Evolutionary conservation across 2,888 invertebrate species (phyloP).

Genomic region (Campopleginae sp.): DNA sequence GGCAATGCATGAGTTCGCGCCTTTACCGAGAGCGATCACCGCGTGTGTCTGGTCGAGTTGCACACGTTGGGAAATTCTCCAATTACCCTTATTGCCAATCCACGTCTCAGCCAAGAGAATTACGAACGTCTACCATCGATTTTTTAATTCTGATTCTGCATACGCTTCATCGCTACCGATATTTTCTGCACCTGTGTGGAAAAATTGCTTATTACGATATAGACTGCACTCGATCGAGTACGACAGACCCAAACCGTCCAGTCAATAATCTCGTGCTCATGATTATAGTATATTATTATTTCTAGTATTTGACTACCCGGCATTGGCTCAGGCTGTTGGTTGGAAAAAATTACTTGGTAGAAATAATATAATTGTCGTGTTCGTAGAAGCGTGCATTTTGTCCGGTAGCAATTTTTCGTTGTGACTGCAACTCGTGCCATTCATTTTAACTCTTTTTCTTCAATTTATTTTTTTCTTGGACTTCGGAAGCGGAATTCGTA

Average conservation of each 20-base stretch:
- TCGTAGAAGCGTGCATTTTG: not conserved
- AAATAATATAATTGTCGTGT: constrained; percentile 1
- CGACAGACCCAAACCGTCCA: constrained; percentile 59
- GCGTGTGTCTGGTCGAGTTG: constrained; percentile 67
- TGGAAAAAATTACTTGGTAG: not conserved
- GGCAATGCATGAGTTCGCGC: constrained; percentile 34
- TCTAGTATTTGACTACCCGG: constrained; percentile 15
- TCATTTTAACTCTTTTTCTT: not conserved
- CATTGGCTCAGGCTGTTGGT: constrained; percentile 21
- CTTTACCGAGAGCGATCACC: constrained; percentile 29
- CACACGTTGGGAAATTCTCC: constrained; percentile 74
- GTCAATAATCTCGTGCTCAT: constrained; percentile 23
- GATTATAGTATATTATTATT: constrained; percentile 16
- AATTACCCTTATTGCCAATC: constrained; percentile 77
- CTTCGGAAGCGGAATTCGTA: too few species aligned
- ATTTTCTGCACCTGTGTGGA: constrained; percentile 4
- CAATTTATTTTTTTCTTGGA: not conserved
- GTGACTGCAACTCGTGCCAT: not conserved
- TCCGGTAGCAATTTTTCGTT: not conserved
- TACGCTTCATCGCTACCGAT: constrained; percentile 25
- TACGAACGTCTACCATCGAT: constrained; percentile 47
- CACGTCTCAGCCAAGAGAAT: constrained; percentile 62
- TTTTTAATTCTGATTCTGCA: constrained; percentile 28
- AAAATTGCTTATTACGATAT: constrained; percentile 72
- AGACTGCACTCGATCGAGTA: constrained; percentile 72